Evolutionary conservation across 2,888 invertebrate species (phyloP).

Genomic region (Chloroclystis v-ata): DNA sequence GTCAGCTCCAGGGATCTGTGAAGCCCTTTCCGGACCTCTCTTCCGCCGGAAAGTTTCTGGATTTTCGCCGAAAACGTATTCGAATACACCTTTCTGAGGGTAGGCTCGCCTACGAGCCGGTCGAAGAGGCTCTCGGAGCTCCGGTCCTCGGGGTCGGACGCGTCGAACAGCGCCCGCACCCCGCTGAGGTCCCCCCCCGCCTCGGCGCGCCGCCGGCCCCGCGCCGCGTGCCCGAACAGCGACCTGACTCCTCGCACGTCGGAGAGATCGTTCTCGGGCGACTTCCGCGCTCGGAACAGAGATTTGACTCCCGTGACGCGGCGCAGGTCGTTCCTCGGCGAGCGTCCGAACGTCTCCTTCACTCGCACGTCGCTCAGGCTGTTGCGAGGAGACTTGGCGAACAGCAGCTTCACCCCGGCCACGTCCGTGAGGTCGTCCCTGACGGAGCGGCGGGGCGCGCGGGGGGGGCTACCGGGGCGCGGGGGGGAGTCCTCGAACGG

Average conservation of each 20-base stretch:
- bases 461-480: no score
- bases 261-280: slow-evolving; percentile 54
- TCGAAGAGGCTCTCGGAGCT: slow-evolving; percentile 48
- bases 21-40: slow-evolving; percentile 30
- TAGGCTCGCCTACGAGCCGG: slow-evolving; percentile 46
- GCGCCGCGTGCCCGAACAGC: no score
- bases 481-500: slow-evolving; percentile 48
- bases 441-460: slow-evolving; percentile 46
- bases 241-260: slow-evolving; percentile 58
- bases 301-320: slow-evolving; percentile 47
- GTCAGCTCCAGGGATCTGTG: slow-evolving; percentile 38
- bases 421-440: slow-evolving; percentile 61
- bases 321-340: slow-evolving; percentile 39
- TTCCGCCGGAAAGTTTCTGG: no score
- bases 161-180: slow-evolving; percentile 53
- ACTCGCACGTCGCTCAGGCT: slow-evolving; percentile 48
- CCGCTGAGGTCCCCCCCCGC: no score
- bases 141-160: slow-evolving; percentile 30
- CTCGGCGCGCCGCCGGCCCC: no score
- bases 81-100: slow-evolving; percentile 46
- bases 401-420: slow-evolving; percentile 56
- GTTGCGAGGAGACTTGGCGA: slow-evolving; percentile 46
- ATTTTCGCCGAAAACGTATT: slow-evolving; percentile 42
- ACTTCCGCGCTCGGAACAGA: slow-evolving; percentile 35
- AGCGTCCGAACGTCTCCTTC: slow-evolving; percentile 35